A percentile compares a stretch with the other conserved stretches of the same genome.
Conservation (phyloP, 2,113 vertebrate genomes). For the Peromyscus polionotus region DNA sequence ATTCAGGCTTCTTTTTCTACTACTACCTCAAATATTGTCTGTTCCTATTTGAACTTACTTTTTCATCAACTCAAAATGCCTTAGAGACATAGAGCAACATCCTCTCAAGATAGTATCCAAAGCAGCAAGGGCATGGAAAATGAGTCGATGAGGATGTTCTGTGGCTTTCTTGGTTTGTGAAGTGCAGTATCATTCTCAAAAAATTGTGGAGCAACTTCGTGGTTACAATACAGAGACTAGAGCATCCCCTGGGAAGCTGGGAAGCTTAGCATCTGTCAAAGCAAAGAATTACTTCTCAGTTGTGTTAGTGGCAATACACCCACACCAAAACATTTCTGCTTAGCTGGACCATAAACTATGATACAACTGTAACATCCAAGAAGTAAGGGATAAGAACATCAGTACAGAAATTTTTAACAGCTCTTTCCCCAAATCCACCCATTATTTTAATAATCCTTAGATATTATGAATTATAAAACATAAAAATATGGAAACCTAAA, state of each 20-base stretch:
- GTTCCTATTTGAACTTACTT: background rate
- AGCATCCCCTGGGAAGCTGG: background rate
- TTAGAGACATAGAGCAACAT: background rate
- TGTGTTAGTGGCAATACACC: accelerated
- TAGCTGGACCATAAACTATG: background rate
- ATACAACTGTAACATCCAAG: background rate
- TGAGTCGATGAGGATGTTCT: accelerated
- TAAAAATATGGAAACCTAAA: background rate
- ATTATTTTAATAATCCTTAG: background rate
- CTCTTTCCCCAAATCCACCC: background rate
- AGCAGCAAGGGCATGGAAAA: background rate
- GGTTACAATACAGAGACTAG: background rate
- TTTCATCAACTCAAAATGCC: background rate
- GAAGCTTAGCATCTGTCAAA: background rate
- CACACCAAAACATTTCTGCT: background rate
- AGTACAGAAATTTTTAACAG: background rate
- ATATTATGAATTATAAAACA: background rate
- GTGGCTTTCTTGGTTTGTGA: background rate
- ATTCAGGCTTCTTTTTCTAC: background rate
- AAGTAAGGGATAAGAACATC: background rate
- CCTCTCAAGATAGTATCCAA: background rate
- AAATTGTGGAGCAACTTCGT: background rate
- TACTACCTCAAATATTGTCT: background rate
- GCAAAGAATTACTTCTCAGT: background rate
- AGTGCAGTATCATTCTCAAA: background rate